These are phyloP conservation scores for Tenualosa ilisha DNA, from an alignment of 2,797 vertebrate genomes.

Conservation along the genomic window DNA sequence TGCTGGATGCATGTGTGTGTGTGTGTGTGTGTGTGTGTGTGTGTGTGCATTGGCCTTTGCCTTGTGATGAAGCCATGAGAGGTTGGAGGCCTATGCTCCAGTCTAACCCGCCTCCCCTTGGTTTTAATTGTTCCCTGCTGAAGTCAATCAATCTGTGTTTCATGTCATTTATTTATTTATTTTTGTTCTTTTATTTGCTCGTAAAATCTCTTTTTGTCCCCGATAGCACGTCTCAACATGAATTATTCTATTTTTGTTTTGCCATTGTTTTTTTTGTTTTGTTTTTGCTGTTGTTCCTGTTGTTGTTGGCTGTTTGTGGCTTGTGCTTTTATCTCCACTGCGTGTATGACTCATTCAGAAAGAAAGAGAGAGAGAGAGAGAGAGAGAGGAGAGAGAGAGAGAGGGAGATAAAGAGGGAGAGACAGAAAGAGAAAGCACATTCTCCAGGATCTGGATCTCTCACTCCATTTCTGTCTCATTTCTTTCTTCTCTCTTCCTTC, in stretches of 20 bases:
- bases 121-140: background rate
- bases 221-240: constrained; percentile 44
- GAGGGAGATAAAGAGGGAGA: background rate
- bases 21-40: background rate
- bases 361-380: constrained; percentile 11
- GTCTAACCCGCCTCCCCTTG: background rate
- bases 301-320: constrained; percentile 39
- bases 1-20: background rate
- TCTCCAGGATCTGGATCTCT: constrained; percentile 42
- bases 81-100: background rate
- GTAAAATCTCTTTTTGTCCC: constrained; percentile 22
- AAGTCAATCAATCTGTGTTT: background rate
- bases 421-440: background rate
- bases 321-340: constrained; percentile 65
- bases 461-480: background rate
- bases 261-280: constrained; percentile 28
- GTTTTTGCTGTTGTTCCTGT: background rate
- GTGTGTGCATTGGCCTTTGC: background rate
- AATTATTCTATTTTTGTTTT: constrained; percentile 66
- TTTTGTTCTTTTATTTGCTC: constrained; percentile 29
- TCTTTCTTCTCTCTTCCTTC: background rate
- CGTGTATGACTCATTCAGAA: constrained; percentile 63
- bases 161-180: background rate
- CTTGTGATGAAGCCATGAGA: background rate
- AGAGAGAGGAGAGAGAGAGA: background rate